Evolutionary conservation across 2,888 invertebrate species (phyloP).

Genomic region (Lagria hirta): DNA sequence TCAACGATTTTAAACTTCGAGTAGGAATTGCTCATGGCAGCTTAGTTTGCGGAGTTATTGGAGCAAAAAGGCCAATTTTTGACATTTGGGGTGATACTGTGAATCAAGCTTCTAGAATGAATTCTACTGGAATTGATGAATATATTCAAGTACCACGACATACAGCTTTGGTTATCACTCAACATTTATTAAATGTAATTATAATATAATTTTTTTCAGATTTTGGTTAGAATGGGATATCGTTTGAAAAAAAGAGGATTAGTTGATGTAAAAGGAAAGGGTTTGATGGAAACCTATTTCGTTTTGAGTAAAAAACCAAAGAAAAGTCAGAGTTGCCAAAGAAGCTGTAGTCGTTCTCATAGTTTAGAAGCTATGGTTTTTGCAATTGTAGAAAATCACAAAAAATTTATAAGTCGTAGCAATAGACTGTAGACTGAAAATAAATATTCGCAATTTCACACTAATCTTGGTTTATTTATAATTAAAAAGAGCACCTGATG

Average conservation of each 20-base stretch:
- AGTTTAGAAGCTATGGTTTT: constrained; percentile 90
- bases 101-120: constrained; percentile 96
- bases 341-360: constrained; percentile 71
- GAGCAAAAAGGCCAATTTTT: constrained; percentile 92
- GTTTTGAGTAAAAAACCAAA: constrained; percentile 67
- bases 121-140: constrained; percentile 86
- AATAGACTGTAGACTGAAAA: too few relatives aligned
- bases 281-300: constrained; percentile 92
- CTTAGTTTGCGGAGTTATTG: constrained; percentile 92
- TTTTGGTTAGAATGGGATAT: constrained; percentile 73
- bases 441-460: too few relatives aligned
- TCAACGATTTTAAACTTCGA: constrained; percentile 90
- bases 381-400: constrained; percentile 73
- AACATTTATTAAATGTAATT: too few relatives aligned
- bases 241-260: constrained; percentile 74
- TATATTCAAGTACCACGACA: constrained; percentile 86
- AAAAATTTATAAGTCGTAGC: constrained; percentile 13
- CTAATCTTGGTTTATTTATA: too few relatives aligned
- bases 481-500: too few relatives aligned
- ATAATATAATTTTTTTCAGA: constrained; percentile 56
- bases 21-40: constrained; percentile 92
- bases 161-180: constrained; percentile 74
- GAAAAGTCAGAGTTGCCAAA: constrained; percentile 59
- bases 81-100: constrained; percentile 98
- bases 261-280: constrained; percentile 92